Evolutionary conservation across 2,113 vertebrate species (phyloP).

Genomic region (Myodes glareolus): DNA sequence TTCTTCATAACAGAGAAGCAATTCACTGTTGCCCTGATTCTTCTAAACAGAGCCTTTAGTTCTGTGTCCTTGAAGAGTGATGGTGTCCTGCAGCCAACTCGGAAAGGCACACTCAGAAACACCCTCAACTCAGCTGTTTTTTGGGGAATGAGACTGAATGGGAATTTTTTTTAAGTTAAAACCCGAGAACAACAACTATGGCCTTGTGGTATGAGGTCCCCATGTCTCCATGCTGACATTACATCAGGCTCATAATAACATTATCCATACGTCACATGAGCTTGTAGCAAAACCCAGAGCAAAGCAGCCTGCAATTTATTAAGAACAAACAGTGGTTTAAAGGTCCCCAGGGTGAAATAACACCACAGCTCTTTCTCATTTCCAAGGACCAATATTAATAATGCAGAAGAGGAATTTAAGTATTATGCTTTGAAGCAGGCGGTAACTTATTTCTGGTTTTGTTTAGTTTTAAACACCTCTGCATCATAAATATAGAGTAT

Average conservation of each 20-base stretch:
- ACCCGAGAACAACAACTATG: not conserved
- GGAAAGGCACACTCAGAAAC: not conserved
- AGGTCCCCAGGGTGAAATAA: constrained; percentile 58
- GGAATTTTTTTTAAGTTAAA: not conserved
- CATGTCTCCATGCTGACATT: not conserved
- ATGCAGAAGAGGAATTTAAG: constrained; percentile 58
- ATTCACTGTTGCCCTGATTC: not conserved
- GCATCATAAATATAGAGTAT: not conserved
- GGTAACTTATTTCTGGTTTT: constrained; percentile 46
- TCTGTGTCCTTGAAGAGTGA: not conserved
- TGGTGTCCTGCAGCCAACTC: not conserved
- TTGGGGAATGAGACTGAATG: not conserved
- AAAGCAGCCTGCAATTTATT: constrained; percentile 50
- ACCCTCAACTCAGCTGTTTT: not conserved
- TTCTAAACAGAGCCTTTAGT: not conserved
- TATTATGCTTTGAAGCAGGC: constrained; percentile 42
- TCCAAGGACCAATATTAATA: not conserved
- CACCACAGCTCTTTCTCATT: constrained; percentile 24
- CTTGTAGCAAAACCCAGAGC: constrained; percentile 48
- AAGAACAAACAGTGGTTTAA: constrained; percentile 39
- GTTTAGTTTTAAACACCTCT: constrained; percentile 60
- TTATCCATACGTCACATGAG: not conserved
- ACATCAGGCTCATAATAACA: not conserved
- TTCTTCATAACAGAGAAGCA: not conserved
- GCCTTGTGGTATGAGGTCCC: not conserved